Base-by-base conservation (phyloP, 1,140 invertebrate species). In the Formica selysi region DNA sequence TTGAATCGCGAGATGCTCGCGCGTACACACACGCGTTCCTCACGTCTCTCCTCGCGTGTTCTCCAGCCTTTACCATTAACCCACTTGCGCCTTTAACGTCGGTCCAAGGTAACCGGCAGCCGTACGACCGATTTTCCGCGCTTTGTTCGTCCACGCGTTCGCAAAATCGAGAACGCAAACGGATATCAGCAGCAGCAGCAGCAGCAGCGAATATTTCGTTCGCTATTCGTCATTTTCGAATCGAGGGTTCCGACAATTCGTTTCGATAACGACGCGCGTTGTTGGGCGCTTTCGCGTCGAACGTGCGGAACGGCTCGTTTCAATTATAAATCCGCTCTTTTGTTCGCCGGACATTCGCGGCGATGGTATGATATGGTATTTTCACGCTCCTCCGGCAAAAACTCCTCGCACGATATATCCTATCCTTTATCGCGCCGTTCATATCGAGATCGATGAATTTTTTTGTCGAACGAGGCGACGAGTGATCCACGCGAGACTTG, bases 41-140 rank as follows among this genome's bases (percentile, higher is more conserved):
- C n/a, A 41, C 19, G 8, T 10, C 44, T 11, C 44, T 26, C 26
- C 65, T 22, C 36, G 36, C 65, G 48, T n/a, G 32, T 73, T 83
- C 76, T 68, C 79, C 78, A 51, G 13, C 54, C 73, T 80, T 85
- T 74, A 41, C 80, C 84, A 89, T 92, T 92, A 92, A 92, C 90
- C 89, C 87, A 92, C 91, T 91, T 91, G 84, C 73, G 71, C 36
- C 19, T 83, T 74, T 80, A 81, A 59, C 79, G 48, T 62, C 74
- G 44, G 57, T 76, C 81, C 68, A 78, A 73, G 26, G 65, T 61
- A 73, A 36, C 29, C 74, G 7, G 59, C 48, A 59, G 65, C 68
- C 74, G 83, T 61, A 80, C 32, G 79, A 36, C 57, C 68, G 41
- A 87, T 67, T 73, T 85, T 73, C 22, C 54, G 29, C 62, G 19